Evolutionary conservation across 2,888 invertebrate genomes (phyloP), one percentile per base, ranked within the genome.

Genomic region (Caenorhabditis sinica): DNA sequence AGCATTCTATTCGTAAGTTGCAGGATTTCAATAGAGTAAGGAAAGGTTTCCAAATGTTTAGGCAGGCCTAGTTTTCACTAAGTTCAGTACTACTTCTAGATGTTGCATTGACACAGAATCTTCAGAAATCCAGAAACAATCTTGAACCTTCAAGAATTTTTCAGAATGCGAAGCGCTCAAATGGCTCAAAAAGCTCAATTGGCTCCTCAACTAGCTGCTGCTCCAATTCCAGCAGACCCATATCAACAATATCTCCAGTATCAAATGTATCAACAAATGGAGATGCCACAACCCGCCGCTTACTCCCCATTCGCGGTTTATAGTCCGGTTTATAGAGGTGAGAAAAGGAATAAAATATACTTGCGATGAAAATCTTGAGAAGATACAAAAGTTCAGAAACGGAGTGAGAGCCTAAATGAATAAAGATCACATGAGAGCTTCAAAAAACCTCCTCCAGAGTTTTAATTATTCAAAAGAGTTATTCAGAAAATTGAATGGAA

Each of bases 121-220:
- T 36, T 36, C 5, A 36, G 36, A 36, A 8, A 36, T 36, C 11
- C 36, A 36, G 36, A 36, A n/a, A n/a, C n/a, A n/a, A n/a, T n/a
- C n/a, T n/a, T 45, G 17, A 15, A 3, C 6, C 9, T 63, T 63
- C 17, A 9, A 36, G 13, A 20, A 20, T 30, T 71, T 71, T 68
- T 25, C 71, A 83, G 83, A 49, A 83, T 83, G 83, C 40, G 83
- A 58, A 76, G 76, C 17, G 83, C 83, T 3, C 83, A 83, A 72
- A 80, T 83, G 83, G 83, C 83, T 33, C 83, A 83, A 60, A 83
- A 83, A 66, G 83, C 83, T 2, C 83, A 83, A 61, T n/a, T 83
- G 28, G 53, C 75, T 28, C 80, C 83, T 13, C 82, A 83, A 65
- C 1, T 77, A 2, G 68, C 68, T 17, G 63, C 43, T 60, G 30